Evolutionary conservation across 2,797 vertebrate genomes (phyloP), one percentile per base, ranked within the genome.

Genomic region (Allobates femoralis): DNA sequence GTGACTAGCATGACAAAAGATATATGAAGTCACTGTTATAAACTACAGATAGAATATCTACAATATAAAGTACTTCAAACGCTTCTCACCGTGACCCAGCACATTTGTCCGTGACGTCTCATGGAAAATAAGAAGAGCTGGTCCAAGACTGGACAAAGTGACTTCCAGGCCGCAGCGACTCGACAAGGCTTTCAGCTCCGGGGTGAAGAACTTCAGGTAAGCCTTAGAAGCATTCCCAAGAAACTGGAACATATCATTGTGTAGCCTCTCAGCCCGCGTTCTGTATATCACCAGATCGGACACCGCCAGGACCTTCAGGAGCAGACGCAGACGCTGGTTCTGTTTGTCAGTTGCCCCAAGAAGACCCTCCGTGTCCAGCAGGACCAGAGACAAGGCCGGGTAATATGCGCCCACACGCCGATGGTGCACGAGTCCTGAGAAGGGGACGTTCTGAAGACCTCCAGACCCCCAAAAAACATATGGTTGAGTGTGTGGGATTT

Each of bases 191-290:
- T 92, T 92, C 74, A 96, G 93, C 89, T 96, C 95, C 0, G 93
- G 94, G 64, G 95, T 95, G 90, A 96, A 96, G 92, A 95, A 94
- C 89, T 93, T 95, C 87, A 95, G 90, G 87, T 96, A 96, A 58
- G 96, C 96, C 32, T 90, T 93, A 0, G 96, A 96, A 5, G 96
- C 96, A 0, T 93, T 94, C 85, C 96, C 96, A 56, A 96, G 91
- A 90, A 96, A 96, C 87, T 96, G 92, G 90, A 96, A 96, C 94
- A 96, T 95, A 92, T 96, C 95, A 8, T 96, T 96, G 92, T 96
- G 96, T 78, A 96, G 93, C 51, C 96, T 93, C 91, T 96, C 95
- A 0, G 96, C 96, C 53, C 96, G 93, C 0, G 96, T 96, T 46
- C 96, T 95, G 90, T 96, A 96, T 66, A 96, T 79, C 0, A 93